phyloP scores from a whole-genome alignment of 1,140 invertebrate species.

The Mamestra configurata region DNA sequence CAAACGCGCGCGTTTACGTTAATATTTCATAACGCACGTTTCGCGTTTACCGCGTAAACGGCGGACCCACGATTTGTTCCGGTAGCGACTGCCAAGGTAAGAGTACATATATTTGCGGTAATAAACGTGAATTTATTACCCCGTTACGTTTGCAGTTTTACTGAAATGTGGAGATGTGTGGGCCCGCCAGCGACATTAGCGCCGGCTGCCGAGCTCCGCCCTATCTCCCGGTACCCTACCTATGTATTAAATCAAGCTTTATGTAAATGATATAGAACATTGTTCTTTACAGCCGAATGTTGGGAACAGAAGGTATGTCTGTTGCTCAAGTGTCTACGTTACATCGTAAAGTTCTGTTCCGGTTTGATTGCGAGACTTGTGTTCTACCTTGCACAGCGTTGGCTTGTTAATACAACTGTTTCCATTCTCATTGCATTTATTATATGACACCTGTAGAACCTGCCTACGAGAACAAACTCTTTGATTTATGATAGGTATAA shows the following conservation, averaged over 20 bases:
- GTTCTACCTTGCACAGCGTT: neutral
- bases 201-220: constrained; percentile 60
- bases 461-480: too few relatives aligned
- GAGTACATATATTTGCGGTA: constrained; percentile 78
- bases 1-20: constrained; percentile 70
- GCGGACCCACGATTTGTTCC: constrained; percentile 75
- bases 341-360: constrained; percentile 41
- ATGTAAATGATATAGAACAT: constrained; percentile 57
- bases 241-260: constrained; percentile 68
- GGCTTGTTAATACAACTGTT: neutral
- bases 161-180: constrained; percentile 83
- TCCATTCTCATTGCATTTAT: neutral
- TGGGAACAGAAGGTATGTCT: constrained; percentile 43
- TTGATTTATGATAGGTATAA: too few relatives aligned
- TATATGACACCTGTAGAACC: neutral
- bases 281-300: constrained; percentile 51
- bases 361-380: constrained; percentile 42
- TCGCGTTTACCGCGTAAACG: constrained; percentile 68
- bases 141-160: constrained; percentile 85
- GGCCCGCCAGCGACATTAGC: constrained; percentile 72
- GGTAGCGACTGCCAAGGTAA: constrained; percentile 75
- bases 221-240: constrained; percentile 54
- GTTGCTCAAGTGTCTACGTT: constrained; percentile 37
- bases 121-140: constrained; percentile 86
- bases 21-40: constrained; percentile 75